Evolutionary conservation across 2,888 invertebrate genomes (phyloP), one percentile per base, ranked within the genome.

Genomic region (Sinelater perroti): DNA sequence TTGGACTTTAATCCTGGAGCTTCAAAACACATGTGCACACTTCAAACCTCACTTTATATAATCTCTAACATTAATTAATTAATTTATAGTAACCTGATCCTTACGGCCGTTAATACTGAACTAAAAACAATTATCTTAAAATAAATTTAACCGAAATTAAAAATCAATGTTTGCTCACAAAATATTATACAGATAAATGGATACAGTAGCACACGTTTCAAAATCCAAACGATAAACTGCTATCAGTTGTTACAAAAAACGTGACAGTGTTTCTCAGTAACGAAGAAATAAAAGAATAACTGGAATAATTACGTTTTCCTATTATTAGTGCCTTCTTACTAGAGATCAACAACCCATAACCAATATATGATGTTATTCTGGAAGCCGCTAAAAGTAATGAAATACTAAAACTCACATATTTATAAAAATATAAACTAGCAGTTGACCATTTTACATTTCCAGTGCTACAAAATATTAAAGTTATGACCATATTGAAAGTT

Each of bases 181-280:
- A 44, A 44, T 44, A 17, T 44, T 44, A 44, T 26, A 26, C 13
- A 28, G 26, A 1, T n/a, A 44, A 44, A n/a, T 1, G 26, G 5
- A 14, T 16, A 17, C 44, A 24, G n/a, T 44, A 14, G 5, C 28
- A 24, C 26, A 45, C 28, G 1, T 45, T 45, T 8, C 45, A 45
- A 5, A 30, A 30, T 6, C 30, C 45, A 26, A 46, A 33, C 11
- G 20, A 33, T 33, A 46, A 46, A 33, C 44, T 17, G 5, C 10
- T 16, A 8, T 28, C 28, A 17, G 16, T 28, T 2, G 44, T 44
- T 6, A 44, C 30, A n/a, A 2, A 44, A 44, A 44, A 14, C 18
- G 11, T 44, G 3, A 26, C 44, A 18, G 5, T 44, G n/a, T 28
- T 30, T 28, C 44, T 44, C 16, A 44, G 13, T 10, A 44, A 44